These are phyloP conservation scores for Papilio glaucus DNA, from an alignment of 1,140 invertebrate species.

Conservation along the genomic window DNA sequence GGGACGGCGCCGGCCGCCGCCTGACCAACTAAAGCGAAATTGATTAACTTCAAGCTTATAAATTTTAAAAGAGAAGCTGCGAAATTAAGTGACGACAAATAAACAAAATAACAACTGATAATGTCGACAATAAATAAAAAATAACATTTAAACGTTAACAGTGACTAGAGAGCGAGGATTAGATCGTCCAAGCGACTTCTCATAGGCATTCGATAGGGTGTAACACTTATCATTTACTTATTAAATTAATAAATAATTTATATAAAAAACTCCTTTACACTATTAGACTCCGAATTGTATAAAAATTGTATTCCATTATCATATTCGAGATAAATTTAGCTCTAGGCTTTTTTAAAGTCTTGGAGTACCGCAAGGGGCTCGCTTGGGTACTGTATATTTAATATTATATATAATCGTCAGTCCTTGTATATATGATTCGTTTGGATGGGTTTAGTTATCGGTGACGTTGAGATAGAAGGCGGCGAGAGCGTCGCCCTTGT, in stretches of 20 bases:
- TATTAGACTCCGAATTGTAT: constrained; percentile 77
- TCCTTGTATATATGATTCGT: constrained; percentile 47
- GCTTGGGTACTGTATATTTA: constrained; percentile 51
- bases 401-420: constrained; percentile 55
- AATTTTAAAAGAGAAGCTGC: constrained; percentile 69
- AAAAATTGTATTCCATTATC: constrained; percentile 69
- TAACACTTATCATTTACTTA: constrained; percentile 79
- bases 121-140: constrained; percentile 66
- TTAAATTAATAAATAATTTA: constrained; percentile 76
- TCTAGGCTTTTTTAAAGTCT: constrained; percentile 41
- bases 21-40: constrained; percentile 55
- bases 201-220: constrained; percentile 76
- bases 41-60: constrained; percentile 74
- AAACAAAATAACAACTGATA: constrained; percentile 63
- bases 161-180: constrained; percentile 75
- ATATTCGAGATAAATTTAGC: constrained; percentile 54
- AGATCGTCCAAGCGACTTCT: constrained; percentile 65
- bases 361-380: constrained; percentile 56
- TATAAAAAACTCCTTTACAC: constrained; percentile 73
- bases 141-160: constrained; percentile 70
- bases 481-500: constrained; percentile 91
- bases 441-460: constrained; percentile 63
- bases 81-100: constrained; percentile 71
- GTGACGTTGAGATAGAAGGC: constrained; percentile 94
- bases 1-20: constrained; percentile 45